A percentile compares a stretch with the other conserved stretches of the same genome.
Conservation (phyloP, 1,140 invertebrate genomes). For the Eriosoma lanigerum region DNA sequence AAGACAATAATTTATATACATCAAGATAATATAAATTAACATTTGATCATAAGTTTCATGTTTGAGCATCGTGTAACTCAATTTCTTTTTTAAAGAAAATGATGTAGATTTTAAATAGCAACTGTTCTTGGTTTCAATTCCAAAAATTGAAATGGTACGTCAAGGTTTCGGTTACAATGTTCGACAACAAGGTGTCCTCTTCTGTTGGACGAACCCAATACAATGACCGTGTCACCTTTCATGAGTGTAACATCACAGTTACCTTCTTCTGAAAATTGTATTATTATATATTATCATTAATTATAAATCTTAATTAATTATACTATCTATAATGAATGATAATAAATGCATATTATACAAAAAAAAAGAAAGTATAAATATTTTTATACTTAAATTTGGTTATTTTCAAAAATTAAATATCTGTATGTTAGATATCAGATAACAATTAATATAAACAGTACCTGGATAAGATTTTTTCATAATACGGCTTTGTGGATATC, state of each 20-base stretch:
- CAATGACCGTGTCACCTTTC: constrained; percentile 80
- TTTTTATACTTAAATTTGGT: too few species aligned
- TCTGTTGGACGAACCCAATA: constrained; percentile 76
- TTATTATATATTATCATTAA: background rate
- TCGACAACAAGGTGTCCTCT: constrained; percentile 82
- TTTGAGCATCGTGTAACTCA: constrained; percentile 9
- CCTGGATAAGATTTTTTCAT: constrained; percentile 88
- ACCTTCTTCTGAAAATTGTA: constrained; percentile 62
- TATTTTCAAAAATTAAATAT: background rate
- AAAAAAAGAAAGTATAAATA: too few species aligned
- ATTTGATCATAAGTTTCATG: constrained; percentile 26
- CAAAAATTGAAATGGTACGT: constrained; percentile 86
- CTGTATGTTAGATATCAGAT: background rate
- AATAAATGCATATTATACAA: too few species aligned
- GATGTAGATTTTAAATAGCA: constrained; percentile 11
- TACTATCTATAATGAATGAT: too few species aligned
- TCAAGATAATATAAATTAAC: background rate
- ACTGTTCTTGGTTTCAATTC: constrained; percentile 66
- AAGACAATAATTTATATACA: background rate
- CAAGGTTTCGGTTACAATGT: constrained; percentile 74
- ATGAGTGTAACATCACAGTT: constrained; percentile 66
- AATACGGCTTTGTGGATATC: constrained; percentile 86
- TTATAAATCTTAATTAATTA: too few species aligned
- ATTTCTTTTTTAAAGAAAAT: background rate
- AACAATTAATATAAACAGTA: constrained; percentile 55